Percentiles rank a stretch among this genome's conserved stretches.
Conservation (phyloP, 2,113 vertebrate species). For the Hiodon alosoides region DNA sequence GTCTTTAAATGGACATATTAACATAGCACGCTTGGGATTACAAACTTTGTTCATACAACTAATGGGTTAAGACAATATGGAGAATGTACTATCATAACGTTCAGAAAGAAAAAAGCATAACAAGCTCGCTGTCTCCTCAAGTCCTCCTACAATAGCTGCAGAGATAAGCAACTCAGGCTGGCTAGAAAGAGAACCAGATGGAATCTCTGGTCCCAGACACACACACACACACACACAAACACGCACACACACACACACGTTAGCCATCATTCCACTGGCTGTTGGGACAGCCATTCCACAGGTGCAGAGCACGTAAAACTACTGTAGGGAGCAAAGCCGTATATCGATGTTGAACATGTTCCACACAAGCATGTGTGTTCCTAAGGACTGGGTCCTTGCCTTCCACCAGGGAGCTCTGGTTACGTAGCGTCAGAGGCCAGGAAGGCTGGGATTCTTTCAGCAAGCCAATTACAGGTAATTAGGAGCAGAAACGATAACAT, state of each 20-base stretch:
- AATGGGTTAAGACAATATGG: too few relatives aligned
- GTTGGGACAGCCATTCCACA: background rate
- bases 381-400: conserved; percentile 37
- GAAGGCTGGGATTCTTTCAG: conserved; percentile 62
- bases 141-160: background rate
- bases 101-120: too few relatives aligned
- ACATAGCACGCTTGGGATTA: too few relatives aligned
- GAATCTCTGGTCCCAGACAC: too few relatives aligned
- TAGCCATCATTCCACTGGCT: background rate
- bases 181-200: background rate
- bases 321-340: background rate
- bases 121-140: too few relatives aligned
- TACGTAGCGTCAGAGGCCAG: conserved; percentile 57
- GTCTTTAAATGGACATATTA: too few relatives aligned
- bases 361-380: conserved; percentile 6
- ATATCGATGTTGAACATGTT: background rate
- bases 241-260: background rate
- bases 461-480: conserved; percentile 64
- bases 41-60: too few relatives aligned
- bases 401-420: conserved; percentile 49
- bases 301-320: background rate
- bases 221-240: background rate
- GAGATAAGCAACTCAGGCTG: background rate
- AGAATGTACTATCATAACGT: too few relatives aligned
- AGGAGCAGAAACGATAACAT: conserved; percentile 66